Percentiles rank a stretch among this genome's conserved stretches.
phyloP scores from a whole-genome alignment of 1,140 invertebrate genomes.

The Scaptodrosophila lebanonensis region DNA sequence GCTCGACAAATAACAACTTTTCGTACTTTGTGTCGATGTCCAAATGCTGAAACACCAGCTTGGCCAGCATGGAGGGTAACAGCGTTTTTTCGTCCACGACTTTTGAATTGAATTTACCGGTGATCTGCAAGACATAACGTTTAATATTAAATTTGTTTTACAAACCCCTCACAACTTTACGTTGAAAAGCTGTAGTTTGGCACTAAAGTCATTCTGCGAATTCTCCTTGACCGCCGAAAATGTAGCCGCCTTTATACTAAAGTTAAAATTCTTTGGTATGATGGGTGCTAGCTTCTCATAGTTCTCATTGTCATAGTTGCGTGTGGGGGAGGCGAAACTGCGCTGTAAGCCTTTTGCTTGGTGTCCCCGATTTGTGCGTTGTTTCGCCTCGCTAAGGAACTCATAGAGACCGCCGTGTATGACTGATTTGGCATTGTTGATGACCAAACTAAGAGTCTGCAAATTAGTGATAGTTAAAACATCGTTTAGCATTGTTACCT shows the following conservation, averaged over 20 bases:
- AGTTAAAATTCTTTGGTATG: constrained; percentile 86
- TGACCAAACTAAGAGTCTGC: constrained; percentile 85
- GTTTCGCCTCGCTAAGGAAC: constrained; percentile 79
- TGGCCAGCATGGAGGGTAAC: constrained; percentile 81
- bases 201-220: constrained; percentile 79
- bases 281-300: constrained; percentile 82
- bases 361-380: constrained; percentile 55
- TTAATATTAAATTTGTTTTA: background rate
- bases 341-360: constrained; percentile 18
- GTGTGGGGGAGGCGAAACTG: constrained; percentile 10
- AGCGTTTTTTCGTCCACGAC: constrained; percentile 65
- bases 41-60: constrained; percentile 82
- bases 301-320: constrained; percentile 68
- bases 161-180: constrained; percentile 4
- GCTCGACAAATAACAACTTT: constrained; percentile 82
- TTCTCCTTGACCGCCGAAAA: constrained; percentile 83
- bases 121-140: constrained; percentile 34
- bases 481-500: background rate
- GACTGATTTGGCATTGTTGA: constrained; percentile 83
- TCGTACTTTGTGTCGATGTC: constrained; percentile 81
- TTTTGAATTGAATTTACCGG: constrained; percentile 72
- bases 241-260: constrained; percentile 84
- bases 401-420: constrained; percentile 83
- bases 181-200: constrained; percentile 78
- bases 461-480: background rate